These are phyloP conservation scores for Myotis myotis DNA, from an alignment of 2,797 vertebrate genomes.

Conservation along the genomic window DNA sequence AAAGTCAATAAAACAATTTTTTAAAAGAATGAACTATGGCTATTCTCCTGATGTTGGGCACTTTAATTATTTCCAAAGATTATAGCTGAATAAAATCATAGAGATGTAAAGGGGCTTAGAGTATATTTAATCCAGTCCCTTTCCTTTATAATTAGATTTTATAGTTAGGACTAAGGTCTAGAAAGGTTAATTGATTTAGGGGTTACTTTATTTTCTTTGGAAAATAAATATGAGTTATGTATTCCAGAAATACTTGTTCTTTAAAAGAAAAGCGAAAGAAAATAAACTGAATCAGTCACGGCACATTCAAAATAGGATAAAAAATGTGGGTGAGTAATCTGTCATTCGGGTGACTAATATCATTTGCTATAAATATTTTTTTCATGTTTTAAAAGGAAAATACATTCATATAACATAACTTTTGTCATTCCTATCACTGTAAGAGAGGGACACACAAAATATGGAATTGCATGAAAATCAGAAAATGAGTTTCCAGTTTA, in stretches of 20 bases:
- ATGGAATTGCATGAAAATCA: not conserved
- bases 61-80: constrained; percentile 25
- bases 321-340: constrained; percentile 64
- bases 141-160: constrained; percentile 48
- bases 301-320: constrained; percentile 62
- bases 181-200: not conserved
- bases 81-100: not conserved
- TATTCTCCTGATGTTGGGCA: not conserved
- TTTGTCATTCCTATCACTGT: not conserved
- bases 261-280: constrained; percentile 49
- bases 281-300: constrained; percentile 55
- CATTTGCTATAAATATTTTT: constrained; percentile 63
- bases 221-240: constrained; percentile 25
- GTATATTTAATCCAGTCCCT: not conserved
- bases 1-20: no score
- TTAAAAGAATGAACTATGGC: not conserved
- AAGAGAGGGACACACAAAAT: not conserved
- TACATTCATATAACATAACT: constrained; percentile 14
- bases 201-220: constrained; percentile 18
- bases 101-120: not conserved
- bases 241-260: constrained; percentile 38
- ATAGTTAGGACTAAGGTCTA: constrained; percentile 1
- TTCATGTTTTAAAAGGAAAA: constrained; percentile 58
- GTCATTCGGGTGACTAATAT: constrained; percentile 59
- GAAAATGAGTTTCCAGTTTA: not conserved